These are phyloP conservation scores for Drosophila setifemur DNA, from an alignment of 1,140 invertebrate species.

Conservation along the genomic window DNA sequence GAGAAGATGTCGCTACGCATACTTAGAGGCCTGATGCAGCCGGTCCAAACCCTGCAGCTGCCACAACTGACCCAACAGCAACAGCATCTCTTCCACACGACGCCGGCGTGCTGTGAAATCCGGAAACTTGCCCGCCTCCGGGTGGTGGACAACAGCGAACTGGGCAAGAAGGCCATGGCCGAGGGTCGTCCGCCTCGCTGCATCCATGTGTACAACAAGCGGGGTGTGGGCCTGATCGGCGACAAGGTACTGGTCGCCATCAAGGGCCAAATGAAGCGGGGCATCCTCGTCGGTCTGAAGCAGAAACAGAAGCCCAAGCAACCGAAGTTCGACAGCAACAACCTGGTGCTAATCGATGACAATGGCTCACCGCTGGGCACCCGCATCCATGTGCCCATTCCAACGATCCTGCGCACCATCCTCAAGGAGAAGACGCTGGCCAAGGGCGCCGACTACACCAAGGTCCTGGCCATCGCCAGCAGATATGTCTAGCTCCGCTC, in stretches of 20 bases:
- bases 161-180: constrained; percentile 96
- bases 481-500: constrained; percentile 97
- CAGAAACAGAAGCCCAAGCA: constrained; percentile 91
- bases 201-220: constrained; percentile 95
- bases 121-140: constrained; percentile 89
- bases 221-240: constrained; percentile 85
- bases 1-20: constrained; percentile 12
- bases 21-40: not conserved
- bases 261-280: constrained; percentile 98
- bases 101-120: constrained; percentile 85
- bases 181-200: constrained; percentile 95
- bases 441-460: constrained; percentile 97
- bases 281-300: constrained; percentile 95
- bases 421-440: constrained; percentile 91
- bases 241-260: constrained; percentile 97
- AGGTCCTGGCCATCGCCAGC: constrained; percentile 95
- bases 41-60: not conserved
- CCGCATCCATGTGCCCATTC: constrained; percentile 96
- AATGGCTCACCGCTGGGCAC: constrained; percentile 96
- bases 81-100: constrained; percentile 84
- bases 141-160: constrained; percentile 97
- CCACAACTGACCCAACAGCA: not conserved
- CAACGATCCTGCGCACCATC: constrained; percentile 93
- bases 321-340: constrained; percentile 98
- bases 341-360: constrained; percentile 97